phyloP scores from a whole-genome alignment of 2,113 vertebrate genomes.

The Tragelaphus imberbis region DNA sequence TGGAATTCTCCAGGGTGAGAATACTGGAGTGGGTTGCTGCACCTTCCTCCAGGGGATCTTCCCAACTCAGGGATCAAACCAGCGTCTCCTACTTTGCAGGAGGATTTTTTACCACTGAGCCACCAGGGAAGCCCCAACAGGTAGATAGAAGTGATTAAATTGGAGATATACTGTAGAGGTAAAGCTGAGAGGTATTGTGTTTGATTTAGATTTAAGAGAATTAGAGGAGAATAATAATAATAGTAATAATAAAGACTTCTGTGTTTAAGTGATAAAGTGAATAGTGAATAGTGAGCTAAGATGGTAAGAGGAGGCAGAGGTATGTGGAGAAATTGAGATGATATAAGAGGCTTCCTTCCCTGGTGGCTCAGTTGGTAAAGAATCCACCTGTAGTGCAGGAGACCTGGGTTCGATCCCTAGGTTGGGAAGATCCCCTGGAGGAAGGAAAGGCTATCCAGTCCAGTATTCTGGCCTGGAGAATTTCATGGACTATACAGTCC shows the following conservation, averaged over 20 bases:
- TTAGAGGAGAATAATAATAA: neutral
- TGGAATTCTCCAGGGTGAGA: neutral
- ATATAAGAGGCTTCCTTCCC: neutral
- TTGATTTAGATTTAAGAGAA: neutral
- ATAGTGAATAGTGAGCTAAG: neutral
- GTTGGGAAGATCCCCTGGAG: neutral
- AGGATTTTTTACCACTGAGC: neutral
- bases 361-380: neutral
- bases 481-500: neutral
- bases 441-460: neutral
- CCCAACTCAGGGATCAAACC: neutral
- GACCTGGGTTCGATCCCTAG: neutral
- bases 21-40: neutral
- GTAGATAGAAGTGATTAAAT: neutral
- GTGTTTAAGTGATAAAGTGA: neutral
- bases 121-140: neutral
- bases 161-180: neutral
- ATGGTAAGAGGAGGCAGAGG: neutral
- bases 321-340: neutral
- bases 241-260: neutral
- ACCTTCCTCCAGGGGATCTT: neutral
- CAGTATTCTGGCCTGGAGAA: neutral
- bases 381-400: neutral
- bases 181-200: neutral
- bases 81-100: fast-evolving